A percentile compares a stretch with the other conserved stretches of the same genome.
phyloP scores from a whole-genome alignment of 2,797 vertebrate genomes.

The Graptemys geographica region DNA sequence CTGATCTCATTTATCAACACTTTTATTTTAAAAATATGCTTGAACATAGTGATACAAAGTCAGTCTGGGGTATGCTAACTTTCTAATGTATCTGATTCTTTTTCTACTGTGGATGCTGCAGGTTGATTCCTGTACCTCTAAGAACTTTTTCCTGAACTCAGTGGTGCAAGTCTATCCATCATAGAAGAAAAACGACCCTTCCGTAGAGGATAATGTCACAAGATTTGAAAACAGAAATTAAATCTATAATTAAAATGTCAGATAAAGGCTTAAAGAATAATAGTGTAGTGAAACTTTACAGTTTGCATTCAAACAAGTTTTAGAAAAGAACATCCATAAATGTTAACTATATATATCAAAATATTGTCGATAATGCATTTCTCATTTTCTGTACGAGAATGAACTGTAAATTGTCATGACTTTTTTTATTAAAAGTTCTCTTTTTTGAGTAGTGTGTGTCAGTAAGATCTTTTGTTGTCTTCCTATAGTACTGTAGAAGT shows the following conservation, averaged over 20 bases:
- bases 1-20: not conserved
- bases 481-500: not conserved
- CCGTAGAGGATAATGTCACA: conserved; percentile 63
- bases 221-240: conserved; percentile 49
- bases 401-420: conserved; percentile 54
- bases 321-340: not conserved
- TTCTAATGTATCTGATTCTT: conserved; percentile 56
- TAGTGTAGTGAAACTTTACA: not conserved
- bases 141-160: conserved; percentile 70
- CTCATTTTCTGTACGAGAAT: conserved; percentile 71
- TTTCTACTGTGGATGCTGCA: conserved; percentile 72
- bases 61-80: not conserved
- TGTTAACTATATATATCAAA: not conserved
- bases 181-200: conserved; percentile 69
- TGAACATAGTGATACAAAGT: conserved; percentile 30
- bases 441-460: not conserved
- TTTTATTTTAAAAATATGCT: conserved; percentile 4
- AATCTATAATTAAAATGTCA: conserved; percentile 26
- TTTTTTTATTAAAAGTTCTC: not conserved
- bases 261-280: conserved; percentile 55
- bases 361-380: conserved; percentile 70
- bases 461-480: not conserved
- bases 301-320: conserved; percentile 62
- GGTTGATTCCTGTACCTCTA: conserved; percentile 67
- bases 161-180: conserved; percentile 55